These are phyloP conservation scores for Phylloscopus trochilus DNA, from an alignment of 2,113 vertebrate species.

Conservation along the genomic window DNA sequence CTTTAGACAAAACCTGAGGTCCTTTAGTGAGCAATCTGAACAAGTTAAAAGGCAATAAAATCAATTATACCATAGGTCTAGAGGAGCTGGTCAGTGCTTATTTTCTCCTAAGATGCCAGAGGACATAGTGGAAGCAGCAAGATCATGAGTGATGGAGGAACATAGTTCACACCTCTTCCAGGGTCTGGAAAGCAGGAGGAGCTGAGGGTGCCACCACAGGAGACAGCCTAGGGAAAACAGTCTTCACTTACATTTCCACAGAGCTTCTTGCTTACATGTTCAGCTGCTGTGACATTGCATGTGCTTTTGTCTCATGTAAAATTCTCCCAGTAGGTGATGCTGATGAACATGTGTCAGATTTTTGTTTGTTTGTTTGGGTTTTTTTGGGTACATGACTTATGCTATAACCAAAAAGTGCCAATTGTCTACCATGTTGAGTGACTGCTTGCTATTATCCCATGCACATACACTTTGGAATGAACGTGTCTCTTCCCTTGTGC, in stretches of 20 bases:
- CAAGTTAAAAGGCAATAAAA: background rate
- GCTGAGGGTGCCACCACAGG: background rate
- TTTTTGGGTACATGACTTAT: background rate
- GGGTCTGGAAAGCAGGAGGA: background rate
- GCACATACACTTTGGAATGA: background rate
- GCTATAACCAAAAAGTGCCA: background rate
- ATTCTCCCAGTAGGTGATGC: background rate
- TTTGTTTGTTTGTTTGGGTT: no score
- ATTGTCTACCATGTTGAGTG: background rate
- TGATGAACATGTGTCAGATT: background rate
- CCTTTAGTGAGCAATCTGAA: background rate
- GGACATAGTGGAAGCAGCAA: background rate
- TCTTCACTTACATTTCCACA: background rate
- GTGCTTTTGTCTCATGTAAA: background rate
- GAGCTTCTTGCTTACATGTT: background rate
- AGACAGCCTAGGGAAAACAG: background rate
- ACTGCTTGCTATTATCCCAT: background rate
- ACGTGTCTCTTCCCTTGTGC: background rate
- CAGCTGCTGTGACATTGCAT: background rate
- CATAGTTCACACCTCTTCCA: background rate
- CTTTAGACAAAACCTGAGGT: background rate
- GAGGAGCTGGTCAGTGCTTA: background rate
- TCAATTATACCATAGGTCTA: rapidly evolving
- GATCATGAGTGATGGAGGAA: background rate
- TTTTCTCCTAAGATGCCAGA: background rate